Percentiles rank a stretch among this genome's conserved stretches.
phyloP scores from a whole-genome alignment of 2,888 invertebrate species.

The Notodonta dromedarius region DNA sequence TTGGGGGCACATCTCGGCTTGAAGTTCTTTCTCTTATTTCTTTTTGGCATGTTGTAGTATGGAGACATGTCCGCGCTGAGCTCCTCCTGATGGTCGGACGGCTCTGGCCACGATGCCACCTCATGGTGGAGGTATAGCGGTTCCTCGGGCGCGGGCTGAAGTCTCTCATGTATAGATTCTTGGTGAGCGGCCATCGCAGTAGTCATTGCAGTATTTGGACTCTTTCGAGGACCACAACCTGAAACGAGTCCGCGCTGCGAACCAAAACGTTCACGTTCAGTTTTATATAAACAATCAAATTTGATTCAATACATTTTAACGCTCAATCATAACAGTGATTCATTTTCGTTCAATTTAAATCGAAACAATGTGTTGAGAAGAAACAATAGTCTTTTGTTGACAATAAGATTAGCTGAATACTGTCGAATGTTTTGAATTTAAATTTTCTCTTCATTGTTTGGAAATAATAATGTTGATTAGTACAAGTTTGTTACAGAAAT shows the following conservation, averaged over 20 bases:
- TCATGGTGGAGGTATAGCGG: constrained; percentile 79
- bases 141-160: constrained; percentile 75
- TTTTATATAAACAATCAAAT: constrained; percentile 75
- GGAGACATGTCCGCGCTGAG: constrained; percentile 72
- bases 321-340: constrained; percentile 81
- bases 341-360: constrained; percentile 73
- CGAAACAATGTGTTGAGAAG: constrained; percentile 79
- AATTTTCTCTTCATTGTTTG: constrained; percentile 79
- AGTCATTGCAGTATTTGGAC: constrained; percentile 81
- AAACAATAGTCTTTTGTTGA: constrained; percentile 83
- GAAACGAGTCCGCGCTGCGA: constrained; percentile 72
- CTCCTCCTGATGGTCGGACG: constrained; percentile 69
- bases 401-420: constrained; percentile 81
- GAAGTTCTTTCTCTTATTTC: constrained; percentile 91
- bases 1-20: constrained; percentile 89
- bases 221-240: constrained; percentile 64
- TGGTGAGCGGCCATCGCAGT: constrained; percentile 84
- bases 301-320: constrained; percentile 78
- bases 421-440: constrained; percentile 80
- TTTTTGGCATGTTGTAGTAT: constrained; percentile 84
- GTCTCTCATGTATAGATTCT: constrained; percentile 81
- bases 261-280: constrained; percentile 37
- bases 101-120: constrained; percentile 80
- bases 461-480: constrained; percentile 58
- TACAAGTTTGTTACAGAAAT: constrained; percentile 20